phyloP scores from a whole-genome alignment of 2,797 vertebrate species.

The Petrocephalus schoutedeni region DNA sequence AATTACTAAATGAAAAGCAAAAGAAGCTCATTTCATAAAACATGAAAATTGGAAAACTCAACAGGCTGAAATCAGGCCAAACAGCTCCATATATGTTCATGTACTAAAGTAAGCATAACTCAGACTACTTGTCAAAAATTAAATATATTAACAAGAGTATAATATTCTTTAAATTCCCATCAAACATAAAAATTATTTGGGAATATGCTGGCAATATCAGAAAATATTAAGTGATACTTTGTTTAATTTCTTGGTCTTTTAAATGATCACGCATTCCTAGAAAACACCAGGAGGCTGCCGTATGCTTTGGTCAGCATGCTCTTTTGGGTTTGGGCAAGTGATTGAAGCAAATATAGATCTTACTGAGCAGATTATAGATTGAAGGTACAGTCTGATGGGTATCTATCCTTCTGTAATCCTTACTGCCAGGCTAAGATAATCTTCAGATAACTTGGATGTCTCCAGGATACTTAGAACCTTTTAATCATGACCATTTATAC shows the following conservation, averaged over 20 bases:
- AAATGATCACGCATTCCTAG: background rate
- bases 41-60: background rate
- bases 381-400: conserved; percentile 17
- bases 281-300: background rate
- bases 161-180: background rate
- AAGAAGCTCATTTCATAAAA: background rate
- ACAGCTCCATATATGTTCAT: background rate
- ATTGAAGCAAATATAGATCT: conserved; percentile 23
- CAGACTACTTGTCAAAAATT: background rate
- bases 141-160: background rate
- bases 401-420: conserved; percentile 13
- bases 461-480: background rate
- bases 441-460: background rate
- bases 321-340: background rate
- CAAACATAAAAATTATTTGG: background rate
- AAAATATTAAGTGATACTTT: background rate
- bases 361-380: conserved; percentile 18
- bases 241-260: background rate
- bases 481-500: conserved; percentile 8
- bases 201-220: background rate
- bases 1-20: background rate
- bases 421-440: conserved; percentile 21
- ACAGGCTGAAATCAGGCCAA: background rate
- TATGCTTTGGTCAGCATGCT: background rate
- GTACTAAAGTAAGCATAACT: background rate